Evolutionary conservation across 2,797 vertebrate genomes (phyloP).

Genomic region (Eleutherodactylus coqui): DNA sequence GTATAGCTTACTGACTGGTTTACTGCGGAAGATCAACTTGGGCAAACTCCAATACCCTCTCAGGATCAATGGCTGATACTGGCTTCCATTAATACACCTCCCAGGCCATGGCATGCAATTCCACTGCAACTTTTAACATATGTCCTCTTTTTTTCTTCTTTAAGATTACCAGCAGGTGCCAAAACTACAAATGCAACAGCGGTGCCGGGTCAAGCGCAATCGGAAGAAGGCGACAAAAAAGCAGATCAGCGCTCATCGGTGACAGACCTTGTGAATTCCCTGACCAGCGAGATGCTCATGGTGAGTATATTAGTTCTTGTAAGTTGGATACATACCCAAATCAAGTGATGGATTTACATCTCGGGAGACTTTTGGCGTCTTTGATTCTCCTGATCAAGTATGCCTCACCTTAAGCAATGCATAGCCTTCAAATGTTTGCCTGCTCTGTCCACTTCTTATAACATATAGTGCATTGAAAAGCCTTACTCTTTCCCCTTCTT

Average conservation of each 20-base stretch:
- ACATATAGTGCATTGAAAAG: background rate
- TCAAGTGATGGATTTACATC: background rate
- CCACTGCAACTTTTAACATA: background rate
- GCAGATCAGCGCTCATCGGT: constrained; percentile 88
- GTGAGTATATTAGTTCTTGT: constrained; percentile 73
- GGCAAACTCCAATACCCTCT: constrained; percentile 21
- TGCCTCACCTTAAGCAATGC: background rate
- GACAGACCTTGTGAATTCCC: constrained; percentile 93
- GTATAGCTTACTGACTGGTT: constrained; percentile 11
- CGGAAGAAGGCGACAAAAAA: constrained; percentile 81
- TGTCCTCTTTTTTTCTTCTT: constrained; percentile 61
- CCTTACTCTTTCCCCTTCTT: background rate
- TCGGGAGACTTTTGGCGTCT: background rate
- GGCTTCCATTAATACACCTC: constrained; percentile 27
- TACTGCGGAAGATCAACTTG: constrained; percentile 21
- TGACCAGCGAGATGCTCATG: constrained; percentile 98
- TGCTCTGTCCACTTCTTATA: background rate
- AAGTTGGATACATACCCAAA: background rate
- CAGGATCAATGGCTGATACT: constrained; percentile 11
- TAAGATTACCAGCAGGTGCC: constrained; percentile 84
- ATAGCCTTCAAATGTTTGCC: too few relatives aligned
- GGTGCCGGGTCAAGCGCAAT: constrained; percentile 86
- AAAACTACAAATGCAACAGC: constrained; percentile 86
- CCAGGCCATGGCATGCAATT: background rate
- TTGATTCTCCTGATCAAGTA: background rate